Evolutionary conservation across 1,140 invertebrate genomes (phyloP).

Genomic region (Anoplophora glabripennis): DNA sequence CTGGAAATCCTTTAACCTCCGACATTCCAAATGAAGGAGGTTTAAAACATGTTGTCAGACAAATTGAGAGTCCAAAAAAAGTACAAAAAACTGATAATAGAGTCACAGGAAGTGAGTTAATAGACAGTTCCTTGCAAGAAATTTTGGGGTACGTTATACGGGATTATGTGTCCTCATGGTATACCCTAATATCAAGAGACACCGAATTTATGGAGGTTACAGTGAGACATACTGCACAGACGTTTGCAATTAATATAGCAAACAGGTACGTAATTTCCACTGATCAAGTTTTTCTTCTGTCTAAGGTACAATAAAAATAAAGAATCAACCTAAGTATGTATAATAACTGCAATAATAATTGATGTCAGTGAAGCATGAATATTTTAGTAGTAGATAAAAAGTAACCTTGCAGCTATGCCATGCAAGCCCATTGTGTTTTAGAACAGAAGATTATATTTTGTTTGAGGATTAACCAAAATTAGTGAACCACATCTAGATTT

Average conservation of each 20-base stretch:
- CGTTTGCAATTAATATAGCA: constrained; percentile 57
- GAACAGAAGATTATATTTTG: constrained; percentile 1
- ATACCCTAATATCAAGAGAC: constrained; percentile 55
- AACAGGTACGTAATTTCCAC: constrained; percentile 49
- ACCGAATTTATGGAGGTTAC: constrained; percentile 53
- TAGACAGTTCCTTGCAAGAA: constrained; percentile 49
- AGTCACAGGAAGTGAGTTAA: constrained; percentile 48
- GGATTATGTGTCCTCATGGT: constrained; percentile 78
- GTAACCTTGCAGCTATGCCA: too few species aligned
- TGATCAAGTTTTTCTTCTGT: too few species aligned
- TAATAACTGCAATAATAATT: neutral
- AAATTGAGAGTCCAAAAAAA: constrained; percentile 39
- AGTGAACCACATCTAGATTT: too few species aligned
- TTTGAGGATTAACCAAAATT: too few species aligned
- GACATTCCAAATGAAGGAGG: constrained; percentile 39
- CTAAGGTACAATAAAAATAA: too few species aligned
- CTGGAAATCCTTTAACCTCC: constrained; percentile 41
- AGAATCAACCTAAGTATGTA: too few species aligned
- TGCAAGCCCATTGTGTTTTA: too few species aligned
- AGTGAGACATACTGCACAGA: constrained; percentile 55
- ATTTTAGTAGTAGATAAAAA: too few species aligned
- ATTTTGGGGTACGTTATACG: constrained; percentile 66
- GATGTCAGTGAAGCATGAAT: too few species aligned
- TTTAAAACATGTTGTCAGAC: constrained; percentile 32
- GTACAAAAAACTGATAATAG: constrained; percentile 42